Percentiles rank a stretch among this genome's conserved stretches.
phyloP scores from a whole-genome alignment of 2,797 vertebrate species.

The Poliocrania exsul region DNA sequence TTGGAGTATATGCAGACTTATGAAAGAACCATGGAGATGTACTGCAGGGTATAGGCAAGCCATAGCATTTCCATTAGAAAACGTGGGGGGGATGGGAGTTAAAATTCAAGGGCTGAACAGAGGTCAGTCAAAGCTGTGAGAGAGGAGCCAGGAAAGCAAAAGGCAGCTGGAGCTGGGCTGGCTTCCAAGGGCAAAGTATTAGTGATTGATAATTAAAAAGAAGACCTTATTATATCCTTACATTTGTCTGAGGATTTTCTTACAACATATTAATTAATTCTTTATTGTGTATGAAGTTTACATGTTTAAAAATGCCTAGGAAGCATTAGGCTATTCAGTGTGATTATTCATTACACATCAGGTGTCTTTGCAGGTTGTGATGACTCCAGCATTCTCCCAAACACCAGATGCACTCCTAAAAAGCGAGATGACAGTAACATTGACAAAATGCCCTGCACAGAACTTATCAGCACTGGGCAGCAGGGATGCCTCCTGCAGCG shows the following conservation, averaged over 20 bases:
- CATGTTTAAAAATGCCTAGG: not conserved
- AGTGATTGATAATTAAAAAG: slow-evolving; percentile 23
- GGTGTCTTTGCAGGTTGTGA: not conserved
- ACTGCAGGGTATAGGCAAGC: not conserved
- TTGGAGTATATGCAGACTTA: not conserved
- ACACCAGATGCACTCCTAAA: not conserved
- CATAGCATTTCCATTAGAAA: not conserved
- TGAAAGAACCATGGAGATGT: not conserved
- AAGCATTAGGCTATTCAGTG: not conserved
- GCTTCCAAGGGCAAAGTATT: not conserved
- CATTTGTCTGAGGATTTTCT: not conserved
- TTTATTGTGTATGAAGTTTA: not conserved
- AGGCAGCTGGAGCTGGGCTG: slow-evolving; percentile 10
- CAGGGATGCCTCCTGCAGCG: not conserved
- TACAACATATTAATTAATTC: slow-evolving; percentile 6
- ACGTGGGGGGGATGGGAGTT: not conserved
- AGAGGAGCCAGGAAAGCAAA: not conserved
- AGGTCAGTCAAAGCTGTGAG: not conserved
- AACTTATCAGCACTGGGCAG: slow-evolving; percentile 11
- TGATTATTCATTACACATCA: not conserved
- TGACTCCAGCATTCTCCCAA: not conserved
- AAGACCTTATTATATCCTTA: not conserved
- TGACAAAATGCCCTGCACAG: slow-evolving; percentile 21
- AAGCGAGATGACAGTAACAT: slow-evolving; percentile 3
- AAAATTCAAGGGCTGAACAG: slow-evolving; percentile 37